These are phyloP conservation scores for Chrysochloris asiatica DNA, from an alignment of 2,113 vertebrate genomes.

Conservation along the genomic window DNA sequence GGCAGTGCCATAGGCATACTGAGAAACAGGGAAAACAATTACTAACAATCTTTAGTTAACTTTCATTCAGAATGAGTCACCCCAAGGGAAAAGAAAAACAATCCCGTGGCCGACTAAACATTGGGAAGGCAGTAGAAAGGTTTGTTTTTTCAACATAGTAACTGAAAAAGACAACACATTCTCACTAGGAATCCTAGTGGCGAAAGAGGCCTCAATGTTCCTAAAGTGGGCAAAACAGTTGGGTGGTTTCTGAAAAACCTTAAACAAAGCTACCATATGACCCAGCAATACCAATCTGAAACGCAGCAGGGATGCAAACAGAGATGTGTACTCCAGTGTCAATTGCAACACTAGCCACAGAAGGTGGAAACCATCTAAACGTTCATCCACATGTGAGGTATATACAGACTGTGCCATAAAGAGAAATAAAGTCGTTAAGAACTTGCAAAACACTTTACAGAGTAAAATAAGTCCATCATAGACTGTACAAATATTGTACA, in stretches of 20 bases:
- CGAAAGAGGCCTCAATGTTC: not conserved
- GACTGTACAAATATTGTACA: not conserved
- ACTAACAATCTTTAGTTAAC: not conserved
- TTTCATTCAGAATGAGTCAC: not conserved
- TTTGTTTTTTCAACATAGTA: not conserved
- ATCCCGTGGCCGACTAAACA: rapidly evolving
- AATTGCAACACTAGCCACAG: not conserved
- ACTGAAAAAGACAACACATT: not conserved
- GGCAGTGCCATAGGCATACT: not conserved
- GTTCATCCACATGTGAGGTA: not conserved
- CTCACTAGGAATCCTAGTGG: not conserved
- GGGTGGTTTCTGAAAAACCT: not conserved
- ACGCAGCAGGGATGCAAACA: not conserved
- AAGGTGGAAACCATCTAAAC: not conserved
- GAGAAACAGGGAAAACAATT: rapidly evolving
- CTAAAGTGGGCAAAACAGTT: not conserved
- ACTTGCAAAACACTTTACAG: not conserved
- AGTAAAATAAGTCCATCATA: not conserved
- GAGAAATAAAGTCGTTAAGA: not conserved
- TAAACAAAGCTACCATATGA: not conserved
- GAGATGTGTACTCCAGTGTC: not conserved
- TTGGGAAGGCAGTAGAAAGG: rapidly evolving
- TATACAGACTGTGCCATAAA: not conserved
- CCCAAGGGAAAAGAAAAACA: not conserved
- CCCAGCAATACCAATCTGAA: not conserved